These are phyloP conservation scores for Phylloscopus collybita DNA, from an alignment of 2,797 vertebrate genomes.

Conservation along the genomic window DNA sequence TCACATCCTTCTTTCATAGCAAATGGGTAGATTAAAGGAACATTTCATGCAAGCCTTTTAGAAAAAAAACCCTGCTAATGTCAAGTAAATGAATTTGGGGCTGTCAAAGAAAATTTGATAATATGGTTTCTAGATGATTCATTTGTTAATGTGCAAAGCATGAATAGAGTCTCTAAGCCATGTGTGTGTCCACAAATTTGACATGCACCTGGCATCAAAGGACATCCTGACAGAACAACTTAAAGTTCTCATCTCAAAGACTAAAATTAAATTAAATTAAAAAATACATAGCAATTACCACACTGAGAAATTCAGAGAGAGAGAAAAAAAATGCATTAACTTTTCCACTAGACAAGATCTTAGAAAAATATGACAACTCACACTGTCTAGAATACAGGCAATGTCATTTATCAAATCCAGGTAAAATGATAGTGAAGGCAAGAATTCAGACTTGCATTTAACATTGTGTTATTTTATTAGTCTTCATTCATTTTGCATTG, in stretches of 20 bases:
- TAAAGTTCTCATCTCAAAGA: constrained; percentile 49
- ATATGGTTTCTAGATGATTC: constrained; percentile 70
- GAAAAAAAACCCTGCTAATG: not conserved
- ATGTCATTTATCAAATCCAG: constrained; percentile 36
- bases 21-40: constrained; percentile 47
- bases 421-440: constrained; percentile 44
- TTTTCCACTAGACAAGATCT: constrained; percentile 51
- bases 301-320: constrained; percentile 45
- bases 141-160: constrained; percentile 57
- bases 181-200: constrained; percentile 52
- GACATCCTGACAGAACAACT: constrained; percentile 51
- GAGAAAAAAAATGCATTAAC: constrained; percentile 39
- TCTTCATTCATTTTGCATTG: constrained; percentile 23
- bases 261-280: constrained; percentile 49
- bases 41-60: constrained; percentile 32
- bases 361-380: constrained; percentile 50
- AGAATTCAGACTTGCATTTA: constrained; percentile 37
- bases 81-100: constrained; percentile 68
- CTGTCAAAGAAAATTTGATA: constrained; percentile 71
- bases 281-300: constrained; percentile 56
- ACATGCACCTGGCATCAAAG: constrained; percentile 67
- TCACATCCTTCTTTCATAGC: not conserved
- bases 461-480: constrained; percentile 27
- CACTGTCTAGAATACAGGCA: not conserved
- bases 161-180: constrained; percentile 58